Percentiles rank a stretch among this genome's conserved stretches.
Evolutionary conservation across 2,888 invertebrate species (phyloP).

Genomic region (Callyntrura sp.): DNA sequence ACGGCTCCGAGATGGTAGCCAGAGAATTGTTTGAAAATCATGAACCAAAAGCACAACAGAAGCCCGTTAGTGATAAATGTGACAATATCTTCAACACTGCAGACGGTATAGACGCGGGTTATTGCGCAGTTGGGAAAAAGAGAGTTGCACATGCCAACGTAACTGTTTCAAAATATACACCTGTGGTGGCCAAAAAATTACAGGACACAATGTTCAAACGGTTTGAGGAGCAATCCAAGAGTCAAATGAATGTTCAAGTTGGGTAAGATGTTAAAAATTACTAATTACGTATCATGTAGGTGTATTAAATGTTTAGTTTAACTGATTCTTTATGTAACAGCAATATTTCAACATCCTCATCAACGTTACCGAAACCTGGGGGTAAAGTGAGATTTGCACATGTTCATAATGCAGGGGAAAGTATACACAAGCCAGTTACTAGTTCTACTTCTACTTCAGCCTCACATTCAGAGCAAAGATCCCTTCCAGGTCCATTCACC

Average conservation of each 20-base stretch:
- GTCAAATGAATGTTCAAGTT: constrained; percentile 1
- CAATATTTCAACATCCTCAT: not conserved
- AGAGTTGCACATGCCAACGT: constrained; percentile 90
- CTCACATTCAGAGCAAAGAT: not conserved
- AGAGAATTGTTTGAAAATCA: constrained; percentile 94
- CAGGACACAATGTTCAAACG: constrained; percentile 54
- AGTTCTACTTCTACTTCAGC: constrained; percentile 84
- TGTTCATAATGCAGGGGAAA: constrained; percentile 89
- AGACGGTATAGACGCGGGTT: constrained; percentile 67
- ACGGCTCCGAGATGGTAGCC: constrained; percentile 88
- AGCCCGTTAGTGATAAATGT: not conserved
- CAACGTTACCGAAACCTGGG: constrained; percentile 26
- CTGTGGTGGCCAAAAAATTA: constrained; percentile 32
- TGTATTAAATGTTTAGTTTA: too few species aligned
- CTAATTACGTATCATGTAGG: too few species aligned
- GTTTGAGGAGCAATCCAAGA: constrained; percentile 55
- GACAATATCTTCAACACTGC: constrained; percentile 12
- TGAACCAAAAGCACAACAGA: constrained; percentile 86
- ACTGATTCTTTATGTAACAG: constrained; percentile 8
- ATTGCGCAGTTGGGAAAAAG: constrained; percentile 87
- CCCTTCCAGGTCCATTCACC: constrained; percentile 36
- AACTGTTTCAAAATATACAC: constrained; percentile 85
- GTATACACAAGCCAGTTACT: constrained; percentile 86
- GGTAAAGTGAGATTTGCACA: constrained; percentile 89
- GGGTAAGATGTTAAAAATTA: constrained; percentile 44